Evolutionary conservation across 1,140 invertebrate genomes (phyloP), one percentile per base, ranked within the genome.

Genomic region (Tetragnatha versicolor): DNA sequence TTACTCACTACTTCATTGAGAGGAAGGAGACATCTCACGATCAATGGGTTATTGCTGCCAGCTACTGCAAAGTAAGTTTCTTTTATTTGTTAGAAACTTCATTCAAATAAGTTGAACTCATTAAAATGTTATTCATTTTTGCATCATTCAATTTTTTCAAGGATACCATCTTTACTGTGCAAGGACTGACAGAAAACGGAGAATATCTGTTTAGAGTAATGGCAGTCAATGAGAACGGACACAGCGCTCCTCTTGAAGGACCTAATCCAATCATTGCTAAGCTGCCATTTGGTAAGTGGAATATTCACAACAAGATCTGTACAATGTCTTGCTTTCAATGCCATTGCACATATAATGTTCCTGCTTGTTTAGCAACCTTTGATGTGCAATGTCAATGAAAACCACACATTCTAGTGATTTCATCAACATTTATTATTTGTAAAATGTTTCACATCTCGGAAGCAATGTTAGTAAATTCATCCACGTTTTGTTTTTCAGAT

Each of bases 201-300:
- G 96, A 98, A 86, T 99, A 99, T 84, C 88, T 97, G 82, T 99
- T 99, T 89, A 89, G 97, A 80, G 92, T 99, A 1, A 94, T 95
- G 89, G 98, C 98, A n/a, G 94, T 94, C n/a, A 99, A 99, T 86
- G 96, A 98, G 53, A 98, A 98, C 84, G 98, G 98, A 12, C 93
- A 95, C 85, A 96, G 97, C 83, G 86, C 95, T 70, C 93, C 95
- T n/a, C 87, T 99, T 12, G 92, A 95, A 84, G 94, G 95, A 3
- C 88, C 90, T 6, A 96, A 94, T 85, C 94, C 96, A 1, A 93
- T 99, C 81, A 92, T 93, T 84, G 96, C 97, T 2, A 98, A 98
- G 84, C 93, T 97, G 83, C 97, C 96, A 68, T 98, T 95, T 87
- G 79, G 79, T 80, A 77, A 80, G 31, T 79, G 69, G 17, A 42